A percentile compares a stretch with the other conserved stretches of the same genome.
Evolutionary conservation across 2,113 vertebrate genomes (phyloP).

Genomic region (Balaenoptera acutorostrata): DNA sequence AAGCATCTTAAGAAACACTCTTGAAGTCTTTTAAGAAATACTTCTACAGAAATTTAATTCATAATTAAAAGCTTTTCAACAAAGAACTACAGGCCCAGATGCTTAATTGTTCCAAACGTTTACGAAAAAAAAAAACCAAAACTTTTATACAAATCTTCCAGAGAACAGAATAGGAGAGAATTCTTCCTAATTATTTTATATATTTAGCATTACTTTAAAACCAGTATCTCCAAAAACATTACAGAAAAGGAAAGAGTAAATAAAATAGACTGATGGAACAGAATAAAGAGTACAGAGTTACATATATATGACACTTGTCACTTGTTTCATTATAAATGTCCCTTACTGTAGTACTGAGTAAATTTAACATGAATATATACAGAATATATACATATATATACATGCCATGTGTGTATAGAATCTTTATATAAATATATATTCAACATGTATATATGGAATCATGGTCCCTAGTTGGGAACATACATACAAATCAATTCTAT

Average conservation of each 20-base stretch:
- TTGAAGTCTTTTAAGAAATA: not conserved
- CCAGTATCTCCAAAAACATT: not conserved
- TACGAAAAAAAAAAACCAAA: not conserved
- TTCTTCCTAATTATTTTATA: not conserved
- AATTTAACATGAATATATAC: not conserved
- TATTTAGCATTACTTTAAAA: not conserved
- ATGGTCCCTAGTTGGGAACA: not conserved
- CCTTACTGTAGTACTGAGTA: not conserved
- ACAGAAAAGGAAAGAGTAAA: not conserved
- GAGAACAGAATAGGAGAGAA: not conserved
- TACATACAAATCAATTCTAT: not conserved
- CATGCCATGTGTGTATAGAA: not conserved
- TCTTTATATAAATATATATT: not conserved
- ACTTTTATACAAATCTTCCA: not conserved
- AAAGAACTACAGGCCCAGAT: not conserved
- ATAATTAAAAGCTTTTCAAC: not conserved
- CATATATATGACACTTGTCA: not conserved
- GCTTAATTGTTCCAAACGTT: not conserved
- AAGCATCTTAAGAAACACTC: not conserved
- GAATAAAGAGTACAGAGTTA: not conserved
- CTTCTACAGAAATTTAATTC: not conserved
- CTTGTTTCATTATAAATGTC: not conserved
- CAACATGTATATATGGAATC: not conserved
- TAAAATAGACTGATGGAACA: not conserved
- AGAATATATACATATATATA: not conserved